Base-by-base conservation (phyloP, 2,888 invertebrate genomes). In the Aleiodes testaceus region DNA sequence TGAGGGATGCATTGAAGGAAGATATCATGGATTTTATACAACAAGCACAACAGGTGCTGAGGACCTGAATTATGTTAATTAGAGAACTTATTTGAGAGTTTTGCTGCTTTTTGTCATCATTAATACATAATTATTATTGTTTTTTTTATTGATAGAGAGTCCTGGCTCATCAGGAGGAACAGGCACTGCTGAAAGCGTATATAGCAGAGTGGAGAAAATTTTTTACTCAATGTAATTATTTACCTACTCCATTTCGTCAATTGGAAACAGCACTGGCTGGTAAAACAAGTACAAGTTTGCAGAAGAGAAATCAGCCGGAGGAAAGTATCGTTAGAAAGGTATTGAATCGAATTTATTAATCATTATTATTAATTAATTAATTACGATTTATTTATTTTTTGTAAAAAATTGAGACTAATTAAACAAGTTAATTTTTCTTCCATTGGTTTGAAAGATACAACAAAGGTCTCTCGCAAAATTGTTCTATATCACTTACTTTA, bases 121-220 rank as follows among this genome's bases (percentile, higher is more conserved):
- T 22, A 63, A 18, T 59, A n/a, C 9, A 3, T 59, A 9, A 11
- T 52, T 52, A 22, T 52, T 64, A 44, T 50, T 12, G 9, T 64
- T 63, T 49, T 50, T 68, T 53, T 45, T 65, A 50, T 61, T 80
- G 82, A 5, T 75, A 89, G 81, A 91, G 96, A 80, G 98, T 99
- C 1, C 89, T 97, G 76, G 93, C 95, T 0, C 96, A 98, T 84
- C 92, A 95, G 75, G 98, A 98, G 84, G 98, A 99, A 81, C 97
- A 98, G 85, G 97, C 97, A 0, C 90, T 99, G 45, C 90, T 99
- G 6, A 97, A 97, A 88, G 96, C 98, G 0, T 99, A 99, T 87
- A 99, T 99, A 80, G 92, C 94, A 5, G 99, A 99, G 88, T 99
- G 99, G 99, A 92, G 97, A 64, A 97, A 97, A 86, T 99, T 98